phyloP scores from a whole-genome alignment of 2,113 vertebrate species.

The Petromus typicus region DNA sequence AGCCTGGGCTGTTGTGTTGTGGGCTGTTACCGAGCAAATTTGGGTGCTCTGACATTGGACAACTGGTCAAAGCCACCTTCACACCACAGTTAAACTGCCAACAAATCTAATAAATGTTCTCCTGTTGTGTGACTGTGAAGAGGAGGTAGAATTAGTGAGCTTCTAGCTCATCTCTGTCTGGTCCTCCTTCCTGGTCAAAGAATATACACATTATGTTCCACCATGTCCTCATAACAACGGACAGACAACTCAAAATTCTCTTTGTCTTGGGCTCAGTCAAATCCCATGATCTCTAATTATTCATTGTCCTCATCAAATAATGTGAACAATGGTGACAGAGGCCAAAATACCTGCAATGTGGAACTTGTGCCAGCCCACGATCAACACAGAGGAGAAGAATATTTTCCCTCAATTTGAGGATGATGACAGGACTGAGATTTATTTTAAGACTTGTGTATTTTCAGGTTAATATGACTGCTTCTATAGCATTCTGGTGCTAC shows the following conservation, averaged over 20 bases:
- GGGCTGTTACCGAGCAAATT: not conserved
- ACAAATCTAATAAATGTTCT: not conserved
- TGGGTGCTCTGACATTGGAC: not conserved
- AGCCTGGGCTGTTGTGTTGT: not conserved
- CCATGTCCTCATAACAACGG: not conserved
- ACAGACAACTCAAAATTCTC: not conserved
- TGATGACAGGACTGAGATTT: not conserved
- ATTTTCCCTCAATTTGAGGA: not conserved
- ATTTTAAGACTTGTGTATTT: constrained; percentile 3
- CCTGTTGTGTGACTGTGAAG: not conserved
- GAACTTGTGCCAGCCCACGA: not conserved
- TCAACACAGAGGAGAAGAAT: not conserved
- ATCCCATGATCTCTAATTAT: not conserved
- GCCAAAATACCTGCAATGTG: not conserved
- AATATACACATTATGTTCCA: not conserved
- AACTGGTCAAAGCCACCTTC: not conserved
- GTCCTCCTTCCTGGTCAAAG: not conserved
- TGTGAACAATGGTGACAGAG: not conserved
- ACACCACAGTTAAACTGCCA: not conserved
- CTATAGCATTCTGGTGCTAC: not conserved
- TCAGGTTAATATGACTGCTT: not conserved
- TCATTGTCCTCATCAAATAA: not conserved
- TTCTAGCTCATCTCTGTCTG: not conserved
- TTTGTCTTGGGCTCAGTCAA: not conserved
- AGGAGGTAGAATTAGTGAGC: not conserved